Evolutionary conservation across 2,113 vertebrate genomes (phyloP).

Genomic region (Gobius niger): DNA sequence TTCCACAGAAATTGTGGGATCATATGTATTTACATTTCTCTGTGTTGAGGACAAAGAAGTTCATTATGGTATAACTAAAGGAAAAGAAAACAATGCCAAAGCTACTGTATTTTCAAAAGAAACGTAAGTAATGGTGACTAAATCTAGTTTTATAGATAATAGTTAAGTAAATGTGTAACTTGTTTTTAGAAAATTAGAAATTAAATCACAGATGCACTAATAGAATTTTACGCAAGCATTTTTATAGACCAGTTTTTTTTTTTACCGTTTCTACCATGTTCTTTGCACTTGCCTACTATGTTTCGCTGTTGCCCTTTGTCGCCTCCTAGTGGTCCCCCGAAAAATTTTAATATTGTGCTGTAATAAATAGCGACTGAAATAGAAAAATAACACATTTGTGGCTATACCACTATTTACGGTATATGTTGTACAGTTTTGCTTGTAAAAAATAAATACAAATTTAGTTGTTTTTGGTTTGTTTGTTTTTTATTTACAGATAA

Average conservation of each 20-base stretch:
- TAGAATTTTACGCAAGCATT: not conserved
- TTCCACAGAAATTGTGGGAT: not conserved
- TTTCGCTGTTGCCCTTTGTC: not conserved
- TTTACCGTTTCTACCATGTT: not conserved
- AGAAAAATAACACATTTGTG: too few species aligned
- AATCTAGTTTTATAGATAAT: not conserved
- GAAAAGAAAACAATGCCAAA: not conserved
- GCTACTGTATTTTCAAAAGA: not conserved
- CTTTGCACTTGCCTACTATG: slow-evolving; percentile 8
- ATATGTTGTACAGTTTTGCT: too few species aligned
- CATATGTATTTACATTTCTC: not conserved
- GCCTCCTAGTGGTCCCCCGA: slow-evolving; percentile 71
- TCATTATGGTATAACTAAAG: too few species aligned
- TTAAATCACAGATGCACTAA: not conserved
- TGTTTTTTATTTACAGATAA: too few species aligned
- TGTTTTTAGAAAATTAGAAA: not conserved
- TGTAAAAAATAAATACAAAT: too few species aligned
- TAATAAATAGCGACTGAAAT: too few species aligned
- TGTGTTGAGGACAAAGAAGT: not conserved
- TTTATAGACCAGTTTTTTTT: not conserved
- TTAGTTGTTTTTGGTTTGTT: too few species aligned
- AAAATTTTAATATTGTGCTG: too few species aligned
- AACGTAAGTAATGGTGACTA: too few species aligned
- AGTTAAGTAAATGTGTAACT: not conserved
- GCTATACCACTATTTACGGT: too few species aligned